Evolutionary conservation across 1,140 invertebrate genomes (phyloP), one percentile per base, ranked within the genome.

Genomic region (Zaprionus africanus): DNA sequence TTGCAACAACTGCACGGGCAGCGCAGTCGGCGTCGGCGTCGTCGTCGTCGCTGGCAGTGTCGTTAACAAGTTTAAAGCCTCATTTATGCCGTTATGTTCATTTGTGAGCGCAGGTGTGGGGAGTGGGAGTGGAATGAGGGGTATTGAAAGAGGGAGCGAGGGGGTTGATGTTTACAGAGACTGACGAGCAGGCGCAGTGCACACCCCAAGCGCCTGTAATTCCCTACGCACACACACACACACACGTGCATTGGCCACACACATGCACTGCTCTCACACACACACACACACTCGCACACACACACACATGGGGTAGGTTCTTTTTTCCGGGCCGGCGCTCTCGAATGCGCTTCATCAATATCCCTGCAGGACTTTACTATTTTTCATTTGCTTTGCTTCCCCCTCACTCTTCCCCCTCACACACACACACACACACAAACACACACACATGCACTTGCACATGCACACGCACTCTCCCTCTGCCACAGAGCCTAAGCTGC

Each of bases 301-400:
- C 28, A 51, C 31, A 64, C 22, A 36, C 46, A 63, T 17, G 46
- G 61, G 69, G 64, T 64, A 66, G 51, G 28, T 69, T 69, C 57
- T 57, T 17, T 51, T 57, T 59, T 66, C 28, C 53, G 51, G 51
- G 43, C 70, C 49, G 46, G 56, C 60, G 78, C 69, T 66, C 76
- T 82, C 72, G 67, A 78, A 85, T 88, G 85, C 86, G 79, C 86
- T 92, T 92, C 91, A 92, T 92, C 91, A 92, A 92, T 92, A 92
- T 86, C 77, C 79, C 76, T 82, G 67, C 65, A 54, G 57, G 66
- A 60, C 74, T 90, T 78, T 76, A 72, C 75, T 81, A 74, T 80
- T 87, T 80, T 82, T 88, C 78, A 84, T 81, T 78, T 82, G 78
- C 78, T 62, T 64, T 66, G 43, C 5, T 12, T 15, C 28, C 12